Conservation (phyloP, 2,797 vertebrate species). For the Pipistrellus pipistrellus region DNA sequence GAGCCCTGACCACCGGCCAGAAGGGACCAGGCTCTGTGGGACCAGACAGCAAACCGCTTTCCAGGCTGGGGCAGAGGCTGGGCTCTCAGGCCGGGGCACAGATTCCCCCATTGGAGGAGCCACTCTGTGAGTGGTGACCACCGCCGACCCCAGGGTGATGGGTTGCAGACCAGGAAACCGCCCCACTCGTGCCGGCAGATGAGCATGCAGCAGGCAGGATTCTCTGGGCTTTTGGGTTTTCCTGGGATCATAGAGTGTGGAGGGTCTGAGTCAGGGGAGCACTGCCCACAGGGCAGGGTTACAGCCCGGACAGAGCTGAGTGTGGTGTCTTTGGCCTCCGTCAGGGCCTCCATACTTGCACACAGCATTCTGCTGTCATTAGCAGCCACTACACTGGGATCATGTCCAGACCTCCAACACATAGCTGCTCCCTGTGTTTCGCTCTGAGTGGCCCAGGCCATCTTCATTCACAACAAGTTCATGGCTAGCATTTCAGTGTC, state of each 20-base stretch:
- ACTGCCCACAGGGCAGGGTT: fast-evolving
- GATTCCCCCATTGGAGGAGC: not conserved
- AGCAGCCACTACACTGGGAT: not conserved
- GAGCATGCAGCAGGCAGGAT: not conserved
- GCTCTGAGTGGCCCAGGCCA: not conserved
- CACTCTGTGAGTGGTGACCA: not conserved
- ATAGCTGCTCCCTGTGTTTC: fast-evolving
- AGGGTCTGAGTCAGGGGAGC: not conserved
- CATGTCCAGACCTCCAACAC: not conserved
- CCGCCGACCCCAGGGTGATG: too few species aligned
- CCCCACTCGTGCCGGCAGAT: fast-evolving
- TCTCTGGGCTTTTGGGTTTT: fast-evolving
- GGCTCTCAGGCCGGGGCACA: not conserved
- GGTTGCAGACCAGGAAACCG: not conserved
- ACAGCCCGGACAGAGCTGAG: not conserved
- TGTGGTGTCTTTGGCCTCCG: fast-evolving
- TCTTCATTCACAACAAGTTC: too few species aligned
- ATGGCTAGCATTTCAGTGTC: not conserved
- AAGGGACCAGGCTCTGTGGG: not conserved
- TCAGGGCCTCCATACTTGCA: not conserved
- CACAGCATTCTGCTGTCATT: not conserved
- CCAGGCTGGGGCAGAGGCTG: not conserved
- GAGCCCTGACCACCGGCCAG: not conserved
- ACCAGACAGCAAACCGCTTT: not conserved
- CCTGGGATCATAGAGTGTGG: not conserved